Percentiles rank a stretch among this genome's conserved stretches.
These are phyloP conservation scores for Leptoteleia sp. DNA, from an alignment of 1,140 invertebrate genomes.

Conservation along the genomic window DNA sequence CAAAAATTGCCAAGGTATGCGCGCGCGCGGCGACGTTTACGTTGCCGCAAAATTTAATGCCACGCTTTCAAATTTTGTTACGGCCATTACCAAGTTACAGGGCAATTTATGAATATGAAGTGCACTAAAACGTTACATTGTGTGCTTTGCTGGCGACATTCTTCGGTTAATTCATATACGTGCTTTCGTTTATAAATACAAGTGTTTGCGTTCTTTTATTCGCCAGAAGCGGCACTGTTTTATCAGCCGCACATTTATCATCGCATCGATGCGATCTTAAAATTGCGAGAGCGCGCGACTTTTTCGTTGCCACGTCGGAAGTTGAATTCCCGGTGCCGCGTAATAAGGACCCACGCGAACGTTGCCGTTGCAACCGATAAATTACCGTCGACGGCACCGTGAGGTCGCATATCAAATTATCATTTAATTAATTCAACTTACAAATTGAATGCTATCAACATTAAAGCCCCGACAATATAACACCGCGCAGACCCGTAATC, in stretches of 20 bases:
- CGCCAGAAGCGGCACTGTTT: not conserved
- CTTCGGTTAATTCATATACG: conserved; percentile 46
- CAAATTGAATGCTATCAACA: conserved; percentile 48
- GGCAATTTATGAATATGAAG: conserved; percentile 53
- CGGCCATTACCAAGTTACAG: conserved; percentile 47
- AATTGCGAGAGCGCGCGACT: too few species aligned
- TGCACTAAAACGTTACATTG: conserved; percentile 52
- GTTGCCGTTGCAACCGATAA: conserved; percentile 38
- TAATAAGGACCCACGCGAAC: conserved; percentile 15
- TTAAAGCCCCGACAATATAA: conserved; percentile 46
- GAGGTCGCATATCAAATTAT: conserved; percentile 27
- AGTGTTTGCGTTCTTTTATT: conserved; percentile 12
- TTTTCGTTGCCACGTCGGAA: too few species aligned
- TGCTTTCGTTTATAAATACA: conserved; percentile 51
- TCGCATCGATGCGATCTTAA: too few species aligned
- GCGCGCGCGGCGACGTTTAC: conserved; percentile 32
- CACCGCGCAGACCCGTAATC: conserved; percentile 19
- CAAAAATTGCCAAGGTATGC: conserved; percentile 35
- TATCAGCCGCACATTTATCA: not conserved
- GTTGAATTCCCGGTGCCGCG: too few species aligned
- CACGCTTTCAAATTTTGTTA: conserved; percentile 53
- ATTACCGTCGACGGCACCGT: conserved; percentile 7
- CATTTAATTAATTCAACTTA: conserved; percentile 54
- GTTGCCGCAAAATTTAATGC: conserved; percentile 47
- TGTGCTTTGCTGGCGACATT: conserved; percentile 39